Percentiles rank a stretch among this genome's conserved stretches.
These are phyloP conservation scores for Cranoglanis bouderius DNA, from an alignment of 2,113 vertebrate species.

Conservation along the genomic window DNA sequence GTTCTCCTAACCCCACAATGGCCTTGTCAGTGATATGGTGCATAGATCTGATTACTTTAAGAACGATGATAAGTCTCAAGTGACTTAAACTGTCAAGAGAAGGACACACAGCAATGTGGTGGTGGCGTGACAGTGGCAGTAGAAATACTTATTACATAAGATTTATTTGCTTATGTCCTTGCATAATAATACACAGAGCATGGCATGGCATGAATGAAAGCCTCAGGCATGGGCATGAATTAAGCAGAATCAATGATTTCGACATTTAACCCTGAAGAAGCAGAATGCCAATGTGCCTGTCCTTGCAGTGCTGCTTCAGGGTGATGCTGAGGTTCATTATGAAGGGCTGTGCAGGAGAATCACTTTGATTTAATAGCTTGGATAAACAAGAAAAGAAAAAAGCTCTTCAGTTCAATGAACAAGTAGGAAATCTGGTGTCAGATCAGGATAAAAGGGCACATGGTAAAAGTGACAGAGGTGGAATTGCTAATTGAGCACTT, in stretches of 20 bases:
- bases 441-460: not conserved
- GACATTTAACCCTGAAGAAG: conserved; percentile 12
- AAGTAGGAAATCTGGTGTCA: not conserved
- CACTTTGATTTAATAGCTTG: conserved; percentile 16
- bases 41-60: conserved; percentile 1
- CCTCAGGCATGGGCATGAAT: conserved; percentile 35
- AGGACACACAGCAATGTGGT: not conserved
- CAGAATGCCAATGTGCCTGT: conserved; percentile 34
- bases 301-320: conserved; percentile 24
- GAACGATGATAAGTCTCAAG: conserved; percentile 21
- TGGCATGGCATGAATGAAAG: conserved; percentile 26
- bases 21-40: not conserved
- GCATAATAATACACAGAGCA: conserved; percentile 36
- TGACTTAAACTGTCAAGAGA: conserved; percentile 12
- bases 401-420: not conserved
- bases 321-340: not conserved
- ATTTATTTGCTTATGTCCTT: conserved; percentile 45
- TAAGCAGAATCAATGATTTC: conserved; percentile 39
- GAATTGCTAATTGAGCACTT: conserved; percentile 15
- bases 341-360: not conserved
- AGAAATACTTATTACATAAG: not conserved
- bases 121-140: not conserved
- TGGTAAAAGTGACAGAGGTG: not conserved
- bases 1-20: not conserved
- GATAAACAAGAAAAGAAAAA: conserved; percentile 7